Evolutionary conservation across 2,113 vertebrate genomes (phyloP).

Genomic region (Phainopepla nitens): DNA sequence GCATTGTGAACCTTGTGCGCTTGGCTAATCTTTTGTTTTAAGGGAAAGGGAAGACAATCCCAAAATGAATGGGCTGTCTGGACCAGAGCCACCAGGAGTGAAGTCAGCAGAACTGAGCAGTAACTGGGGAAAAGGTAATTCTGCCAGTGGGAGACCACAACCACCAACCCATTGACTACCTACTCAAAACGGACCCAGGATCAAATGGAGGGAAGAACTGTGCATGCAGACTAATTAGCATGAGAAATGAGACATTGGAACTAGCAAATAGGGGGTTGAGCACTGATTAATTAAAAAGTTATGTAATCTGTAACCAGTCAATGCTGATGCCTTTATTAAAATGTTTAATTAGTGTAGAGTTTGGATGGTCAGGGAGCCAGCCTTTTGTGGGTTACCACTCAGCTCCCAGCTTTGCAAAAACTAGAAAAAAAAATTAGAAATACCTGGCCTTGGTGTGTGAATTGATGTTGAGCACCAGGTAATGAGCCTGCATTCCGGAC

Average conservation of each 20-base stretch:
- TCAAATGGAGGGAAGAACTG: neutral
- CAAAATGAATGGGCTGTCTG: neutral
- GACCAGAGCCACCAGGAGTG: neutral
- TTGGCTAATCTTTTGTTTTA: neutral
- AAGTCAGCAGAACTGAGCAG: neutral
- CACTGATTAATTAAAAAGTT: neutral
- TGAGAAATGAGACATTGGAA: neutral
- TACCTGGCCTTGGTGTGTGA: fast-evolving
- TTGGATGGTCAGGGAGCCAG: neutral
- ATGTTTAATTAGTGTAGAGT: neutral
- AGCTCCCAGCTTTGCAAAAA: neutral
- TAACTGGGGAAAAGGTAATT: neutral
- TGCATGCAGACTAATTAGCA: neutral
- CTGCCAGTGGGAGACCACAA: neutral
- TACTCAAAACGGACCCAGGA: neutral
- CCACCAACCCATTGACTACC: neutral
- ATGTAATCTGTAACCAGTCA: no score
- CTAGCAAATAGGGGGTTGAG: neutral
- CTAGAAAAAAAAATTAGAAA: neutral
- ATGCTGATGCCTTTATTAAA: neutral
- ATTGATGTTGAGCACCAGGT: neutral
- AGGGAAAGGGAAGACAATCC: neutral
- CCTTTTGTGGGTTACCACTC: no score
- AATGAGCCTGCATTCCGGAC: fast-evolving
- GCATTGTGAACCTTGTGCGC: neutral